Evolutionary conservation across 1,140 invertebrate species (phyloP).

Genomic region (Cataglyphis hispanica): DNA sequence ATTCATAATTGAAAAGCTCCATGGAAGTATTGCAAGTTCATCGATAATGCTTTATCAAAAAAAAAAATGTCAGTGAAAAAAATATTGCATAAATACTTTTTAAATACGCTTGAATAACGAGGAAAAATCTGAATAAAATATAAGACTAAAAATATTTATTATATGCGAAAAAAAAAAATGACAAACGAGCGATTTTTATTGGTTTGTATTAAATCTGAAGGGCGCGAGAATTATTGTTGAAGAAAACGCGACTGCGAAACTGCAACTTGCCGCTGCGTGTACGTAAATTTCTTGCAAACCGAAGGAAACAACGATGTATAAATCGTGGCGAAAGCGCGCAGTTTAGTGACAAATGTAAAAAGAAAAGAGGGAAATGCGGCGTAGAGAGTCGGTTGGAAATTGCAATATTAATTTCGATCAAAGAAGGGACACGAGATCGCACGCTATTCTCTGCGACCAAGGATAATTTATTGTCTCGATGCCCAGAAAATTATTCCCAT

Average conservation of each 20-base stretch:
- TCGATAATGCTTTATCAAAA: not conserved
- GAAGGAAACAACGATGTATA: slow-evolving; percentile 48
- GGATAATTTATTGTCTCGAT: slow-evolving; percentile 55
- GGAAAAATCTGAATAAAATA: not conserved
- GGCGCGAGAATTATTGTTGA: slow-evolving; percentile 9
- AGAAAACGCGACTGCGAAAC: not conserved
- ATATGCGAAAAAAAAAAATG: not conserved
- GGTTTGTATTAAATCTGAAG: not conserved
- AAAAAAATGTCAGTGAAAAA: not conserved
- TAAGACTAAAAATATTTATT: slow-evolving; percentile 28
- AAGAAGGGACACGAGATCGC: slow-evolving; percentile 20
- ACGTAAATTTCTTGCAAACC: slow-evolving; percentile 57
- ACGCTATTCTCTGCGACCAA: slow-evolving; percentile 9
- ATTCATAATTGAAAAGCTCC: slow-evolving; percentile 56
- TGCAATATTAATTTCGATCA: slow-evolving; percentile 62
- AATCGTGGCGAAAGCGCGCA: slow-evolving; percentile 19
- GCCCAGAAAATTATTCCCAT: slow-evolving; percentile 25
- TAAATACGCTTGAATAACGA: not conserved
- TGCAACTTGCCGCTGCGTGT: slow-evolving; percentile 18
- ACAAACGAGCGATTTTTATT: not conserved
- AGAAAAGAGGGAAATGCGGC: not conserved
- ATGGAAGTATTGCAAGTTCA: slow-evolving; percentile 28
- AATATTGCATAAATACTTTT: not conserved
- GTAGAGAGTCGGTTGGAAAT: slow-evolving; percentile 43
- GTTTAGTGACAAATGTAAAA: slow-evolving; percentile 26